A percentile compares a stretch with the other conserved stretches of the same genome.
These are phyloP conservation scores for Stercorarius parasiticus DNA, from an alignment of 2,113 vertebrate genomes.

Conservation along the genomic window DNA sequence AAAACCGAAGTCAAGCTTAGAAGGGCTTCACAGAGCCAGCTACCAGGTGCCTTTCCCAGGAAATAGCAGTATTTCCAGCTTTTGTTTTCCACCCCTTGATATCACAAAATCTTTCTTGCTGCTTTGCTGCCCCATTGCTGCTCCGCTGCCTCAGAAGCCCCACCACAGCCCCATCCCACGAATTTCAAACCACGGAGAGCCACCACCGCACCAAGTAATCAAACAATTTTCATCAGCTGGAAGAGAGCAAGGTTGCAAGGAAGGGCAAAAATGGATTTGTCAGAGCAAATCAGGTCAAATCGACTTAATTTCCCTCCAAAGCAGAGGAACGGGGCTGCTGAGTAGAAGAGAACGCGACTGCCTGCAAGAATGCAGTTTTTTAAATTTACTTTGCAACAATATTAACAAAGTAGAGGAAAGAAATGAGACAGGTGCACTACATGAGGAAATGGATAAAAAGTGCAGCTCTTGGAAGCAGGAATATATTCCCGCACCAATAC, in stretches of 20 bases:
- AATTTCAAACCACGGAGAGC: background rate
- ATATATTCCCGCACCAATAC: too few relatives aligned
- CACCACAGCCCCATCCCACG: background rate
- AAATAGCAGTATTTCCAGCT: background rate
- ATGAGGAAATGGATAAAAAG: background rate
- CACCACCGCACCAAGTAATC: background rate
- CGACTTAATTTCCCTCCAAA: background rate
- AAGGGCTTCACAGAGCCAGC: background rate
- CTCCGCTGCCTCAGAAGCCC: background rate
- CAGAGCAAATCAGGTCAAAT: background rate
- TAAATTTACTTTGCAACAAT: background rate
- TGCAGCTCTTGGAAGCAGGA: background rate
- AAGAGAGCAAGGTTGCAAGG: background rate
- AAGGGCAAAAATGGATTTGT: background rate
- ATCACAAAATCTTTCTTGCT: background rate
- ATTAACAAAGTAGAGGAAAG: background rate
- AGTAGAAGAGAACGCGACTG: background rate
- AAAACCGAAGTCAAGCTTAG: background rate
- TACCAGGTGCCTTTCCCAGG: background rate
- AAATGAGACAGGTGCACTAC: background rate
- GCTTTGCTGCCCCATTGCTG: too few relatives aligned
- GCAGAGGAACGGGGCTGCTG: background rate
- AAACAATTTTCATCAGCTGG: background rate
- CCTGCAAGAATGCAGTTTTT: background rate
- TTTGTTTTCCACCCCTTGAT: background rate